These are phyloP conservation scores for Hyperoplus lanceolatus DNA, from an alignment of 2,797 vertebrate species.

Conservation along the genomic window DNA sequence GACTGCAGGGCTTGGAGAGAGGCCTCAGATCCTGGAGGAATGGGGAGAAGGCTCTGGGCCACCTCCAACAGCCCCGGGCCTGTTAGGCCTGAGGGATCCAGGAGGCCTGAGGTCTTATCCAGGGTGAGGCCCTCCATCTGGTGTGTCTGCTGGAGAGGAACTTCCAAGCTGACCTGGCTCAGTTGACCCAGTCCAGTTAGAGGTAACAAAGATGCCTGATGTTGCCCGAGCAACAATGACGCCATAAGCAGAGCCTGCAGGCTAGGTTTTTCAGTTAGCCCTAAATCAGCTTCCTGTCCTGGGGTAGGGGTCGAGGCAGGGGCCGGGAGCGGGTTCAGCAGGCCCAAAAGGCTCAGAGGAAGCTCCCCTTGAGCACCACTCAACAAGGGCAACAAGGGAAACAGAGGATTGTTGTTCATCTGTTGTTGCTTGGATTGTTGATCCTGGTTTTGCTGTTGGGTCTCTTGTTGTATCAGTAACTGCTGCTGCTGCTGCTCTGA, in stretches of 20 bases:
- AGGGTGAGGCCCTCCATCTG: constrained; percentile 83
- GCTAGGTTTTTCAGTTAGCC: constrained; percentile 81
- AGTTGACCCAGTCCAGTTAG: constrained; percentile 83
- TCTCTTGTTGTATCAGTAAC: constrained; percentile 70
- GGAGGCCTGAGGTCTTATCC: constrained; percentile 82
- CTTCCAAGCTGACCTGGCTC: constrained; percentile 87
- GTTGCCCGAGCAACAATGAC: constrained; percentile 87
- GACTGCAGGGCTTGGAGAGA: constrained; percentile 82
- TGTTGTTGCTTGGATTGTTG: constrained; percentile 84
- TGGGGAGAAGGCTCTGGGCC: constrained; percentile 83
- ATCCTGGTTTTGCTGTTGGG: constrained; percentile 76
- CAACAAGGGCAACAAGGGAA: constrained; percentile 84
- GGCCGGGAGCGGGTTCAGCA: constrained; percentile 86
- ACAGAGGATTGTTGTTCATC: constrained; percentile 77
- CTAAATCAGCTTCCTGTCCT: constrained; percentile 83
- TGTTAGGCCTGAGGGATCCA: constrained; percentile 84
- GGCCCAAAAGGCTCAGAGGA: constrained; percentile 84
- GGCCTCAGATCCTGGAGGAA: constrained; percentile 77
- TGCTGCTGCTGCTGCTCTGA: constrained; percentile 68
- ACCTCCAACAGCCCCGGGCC: constrained; percentile 83
- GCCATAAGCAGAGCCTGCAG: constrained; percentile 90
- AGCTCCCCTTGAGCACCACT: constrained; percentile 85
- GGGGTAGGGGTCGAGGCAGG: constrained; percentile 80
- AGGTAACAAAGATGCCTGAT: constrained; percentile 83
- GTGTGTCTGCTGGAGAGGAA: constrained; percentile 86